Conservation (phyloP, 1,140 invertebrate genomes). For the Idris sp. region DNA sequence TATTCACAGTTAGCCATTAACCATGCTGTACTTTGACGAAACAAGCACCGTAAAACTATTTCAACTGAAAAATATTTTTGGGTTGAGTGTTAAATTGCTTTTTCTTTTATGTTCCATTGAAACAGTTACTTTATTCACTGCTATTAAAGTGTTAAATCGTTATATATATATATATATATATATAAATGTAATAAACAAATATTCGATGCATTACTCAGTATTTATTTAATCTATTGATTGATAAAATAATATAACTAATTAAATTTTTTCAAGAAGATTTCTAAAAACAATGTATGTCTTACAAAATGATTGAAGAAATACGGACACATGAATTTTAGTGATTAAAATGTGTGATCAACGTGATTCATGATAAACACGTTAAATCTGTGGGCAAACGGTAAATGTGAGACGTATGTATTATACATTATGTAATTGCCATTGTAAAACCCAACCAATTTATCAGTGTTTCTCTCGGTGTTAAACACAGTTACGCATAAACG, state of each 20-base stretch:
- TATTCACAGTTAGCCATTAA: constrained; percentile 17
- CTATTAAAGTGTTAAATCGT: no score
- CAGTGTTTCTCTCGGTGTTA: constrained; percentile 18
- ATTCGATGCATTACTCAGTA: no score
- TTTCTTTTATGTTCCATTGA: background rate
- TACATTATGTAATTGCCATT: constrained; percentile 50
- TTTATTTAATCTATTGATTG: no score
- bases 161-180: no score
- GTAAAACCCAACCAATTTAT: constrained; percentile 43
- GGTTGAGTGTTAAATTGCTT: constrained; percentile 5
- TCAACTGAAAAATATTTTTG: constrained; percentile 11
- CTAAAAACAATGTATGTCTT: background rate
- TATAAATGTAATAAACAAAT: no score
- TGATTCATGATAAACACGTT: constrained; percentile 40
- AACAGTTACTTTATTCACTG: background rate
- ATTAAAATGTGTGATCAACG: constrained; percentile 32
- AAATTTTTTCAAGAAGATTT: no score
- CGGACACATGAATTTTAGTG: constrained; percentile 37
- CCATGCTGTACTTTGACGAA: constrained; percentile 13
- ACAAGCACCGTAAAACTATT: constrained; percentile 11
- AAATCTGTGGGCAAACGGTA: constrained; percentile 44
- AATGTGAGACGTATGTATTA: constrained; percentile 47
- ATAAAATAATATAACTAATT: no score
- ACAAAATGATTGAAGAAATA: background rate
- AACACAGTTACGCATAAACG: constrained; percentile 2